Percentiles rank a stretch among this genome's conserved stretches.
Conservation (phyloP, 2,888 invertebrate genomes). For the Ellobium chinense region DNA sequence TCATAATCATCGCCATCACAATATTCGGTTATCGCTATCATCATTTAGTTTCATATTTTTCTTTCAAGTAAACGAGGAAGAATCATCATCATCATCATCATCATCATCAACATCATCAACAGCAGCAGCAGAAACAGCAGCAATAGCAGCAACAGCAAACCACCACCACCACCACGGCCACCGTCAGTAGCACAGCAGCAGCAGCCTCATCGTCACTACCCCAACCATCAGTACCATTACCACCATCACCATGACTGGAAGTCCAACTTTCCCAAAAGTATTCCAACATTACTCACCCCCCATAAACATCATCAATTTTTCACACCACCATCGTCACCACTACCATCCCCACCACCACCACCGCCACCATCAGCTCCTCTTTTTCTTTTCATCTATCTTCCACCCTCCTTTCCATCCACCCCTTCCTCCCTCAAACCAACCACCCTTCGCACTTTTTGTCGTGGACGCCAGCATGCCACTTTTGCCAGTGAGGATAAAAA, state of each 20-base stretch:
- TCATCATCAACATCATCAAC: neutral
- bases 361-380: neutral
- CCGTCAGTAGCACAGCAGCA: neutral
- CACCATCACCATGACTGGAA: neutral
- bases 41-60: neutral
- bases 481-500: too few relatives aligned
- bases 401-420: too few relatives aligned
- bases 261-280: conserved; percentile 10
- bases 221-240: conserved; percentile 5
- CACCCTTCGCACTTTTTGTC: too few relatives aligned
- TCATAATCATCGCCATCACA: neutral
- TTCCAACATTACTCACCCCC: neutral
- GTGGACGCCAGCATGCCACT: too few relatives aligned
- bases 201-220: neutral
- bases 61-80: too few relatives aligned
- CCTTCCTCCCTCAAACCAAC: too few relatives aligned
- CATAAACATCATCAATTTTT: neutral
- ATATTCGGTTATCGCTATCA: neutral
- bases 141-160: neutral
- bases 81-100: neutral
- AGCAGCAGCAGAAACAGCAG: neutral
- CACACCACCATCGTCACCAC: neutral
- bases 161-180: neutral
- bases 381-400: too few relatives aligned
- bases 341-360: neutral